These are phyloP conservation scores for Hypomesus transpacificus DNA, from an alignment of 2,113 vertebrate genomes.

Conservation along the genomic window DNA sequence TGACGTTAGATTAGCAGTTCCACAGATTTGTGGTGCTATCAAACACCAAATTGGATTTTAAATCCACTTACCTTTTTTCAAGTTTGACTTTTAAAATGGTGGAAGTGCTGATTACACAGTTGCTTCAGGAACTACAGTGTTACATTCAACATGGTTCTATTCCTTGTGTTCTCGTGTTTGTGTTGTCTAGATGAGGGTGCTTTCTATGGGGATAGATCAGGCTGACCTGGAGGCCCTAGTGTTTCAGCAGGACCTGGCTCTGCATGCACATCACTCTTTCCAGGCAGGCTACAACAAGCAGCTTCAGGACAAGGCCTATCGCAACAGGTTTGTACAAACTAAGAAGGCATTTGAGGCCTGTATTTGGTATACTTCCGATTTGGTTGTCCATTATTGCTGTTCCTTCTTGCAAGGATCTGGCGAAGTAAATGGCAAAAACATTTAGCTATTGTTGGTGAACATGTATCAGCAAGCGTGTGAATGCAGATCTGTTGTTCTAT, in stretches of 20 bases:
- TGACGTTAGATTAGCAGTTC: background rate
- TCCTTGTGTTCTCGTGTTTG: background rate
- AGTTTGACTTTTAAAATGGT: no score
- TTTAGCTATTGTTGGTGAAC: no score
- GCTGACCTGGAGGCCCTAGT: slow-evolving; percentile 83
- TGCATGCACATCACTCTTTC: slow-evolving; percentile 80
- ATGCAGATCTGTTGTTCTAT: background rate
- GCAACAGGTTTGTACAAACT: slow-evolving; percentile 74
- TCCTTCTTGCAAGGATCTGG: no score
- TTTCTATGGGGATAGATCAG: slow-evolving; percentile 79
- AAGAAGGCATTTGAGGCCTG: no score
- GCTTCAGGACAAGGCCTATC: slow-evolving; percentile 83
- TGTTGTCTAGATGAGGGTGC: slow-evolving; percentile 76
- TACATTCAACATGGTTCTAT: background rate
- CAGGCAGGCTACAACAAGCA: slow-evolving; percentile 83
- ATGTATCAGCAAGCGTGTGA: background rate
- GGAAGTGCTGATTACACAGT: background rate
- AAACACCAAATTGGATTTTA: background rate
- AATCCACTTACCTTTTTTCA: no score
- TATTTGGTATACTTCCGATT: no score
- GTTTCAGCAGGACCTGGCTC: slow-evolving; percentile 84
- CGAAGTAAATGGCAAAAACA: no score
- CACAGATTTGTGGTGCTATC: background rate
- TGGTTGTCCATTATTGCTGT: no score
- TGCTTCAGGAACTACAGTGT: background rate